These are phyloP conservation scores for Dynastes grantii DNA, from an alignment of 2,888 invertebrate genomes.

Conservation along the genomic window DNA sequence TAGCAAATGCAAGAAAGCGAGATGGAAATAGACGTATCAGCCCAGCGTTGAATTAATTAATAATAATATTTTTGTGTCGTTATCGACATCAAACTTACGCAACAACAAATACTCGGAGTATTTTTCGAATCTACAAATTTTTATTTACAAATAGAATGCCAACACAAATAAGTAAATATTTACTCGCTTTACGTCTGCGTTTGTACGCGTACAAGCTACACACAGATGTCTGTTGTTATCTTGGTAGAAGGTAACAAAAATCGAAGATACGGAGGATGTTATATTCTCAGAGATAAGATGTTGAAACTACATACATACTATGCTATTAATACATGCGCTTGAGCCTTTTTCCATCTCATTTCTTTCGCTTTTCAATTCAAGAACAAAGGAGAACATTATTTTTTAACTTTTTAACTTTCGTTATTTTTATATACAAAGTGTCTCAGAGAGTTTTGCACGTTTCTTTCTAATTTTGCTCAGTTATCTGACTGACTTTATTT, in stretches of 20 bases:
- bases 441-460: too few species aligned
- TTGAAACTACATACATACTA: background rate
- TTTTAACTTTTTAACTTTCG: too few species aligned
- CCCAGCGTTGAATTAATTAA: conserved; percentile 14
- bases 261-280: background rate
- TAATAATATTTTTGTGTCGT: conserved; percentile 26
- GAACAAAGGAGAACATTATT: too few species aligned
- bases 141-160: conserved; percentile 27
- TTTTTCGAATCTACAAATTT: conserved; percentile 26
- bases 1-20: background rate
- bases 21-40: background rate
- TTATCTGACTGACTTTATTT: too few species aligned
- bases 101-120: background rate
- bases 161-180: conserved; percentile 35
- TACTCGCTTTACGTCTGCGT: conserved; percentile 18
- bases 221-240: conserved; percentile 1
- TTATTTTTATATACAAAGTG: too few species aligned
- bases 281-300: conserved; percentile 6
- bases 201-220: background rate
- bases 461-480: too few species aligned
- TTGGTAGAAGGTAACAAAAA: conserved; percentile 1
- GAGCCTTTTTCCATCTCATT: too few species aligned
- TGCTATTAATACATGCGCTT: background rate
- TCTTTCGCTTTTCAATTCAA: too few species aligned
- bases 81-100: conserved; percentile 30